Evolutionary conservation across 2,888 invertebrate species (phyloP).

Genomic region (Pedicia rivosa): DNA sequence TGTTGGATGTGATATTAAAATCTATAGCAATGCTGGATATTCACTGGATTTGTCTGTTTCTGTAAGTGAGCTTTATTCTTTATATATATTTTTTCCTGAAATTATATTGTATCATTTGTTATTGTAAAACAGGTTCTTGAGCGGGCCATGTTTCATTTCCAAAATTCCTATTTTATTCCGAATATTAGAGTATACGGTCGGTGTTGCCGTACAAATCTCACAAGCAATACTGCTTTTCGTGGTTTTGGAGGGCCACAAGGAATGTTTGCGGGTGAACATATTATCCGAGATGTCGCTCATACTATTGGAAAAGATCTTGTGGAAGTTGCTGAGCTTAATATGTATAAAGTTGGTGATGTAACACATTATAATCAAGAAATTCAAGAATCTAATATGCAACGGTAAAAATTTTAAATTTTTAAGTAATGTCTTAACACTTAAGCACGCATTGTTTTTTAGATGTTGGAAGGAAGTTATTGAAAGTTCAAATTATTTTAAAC

Average conservation of each 20-base stretch:
- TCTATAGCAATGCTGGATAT: constrained; percentile 73
- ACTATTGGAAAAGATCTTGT: constrained; percentile 45
- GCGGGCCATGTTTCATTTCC: constrained; percentile 67
- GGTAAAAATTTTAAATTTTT: too few species aligned
- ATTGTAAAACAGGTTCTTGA: too few species aligned
- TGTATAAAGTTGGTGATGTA: constrained; percentile 59
- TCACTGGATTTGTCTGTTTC: constrained; percentile 64
- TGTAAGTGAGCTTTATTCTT: too few species aligned
- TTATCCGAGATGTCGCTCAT: constrained; percentile 59
- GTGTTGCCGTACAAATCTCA: constrained; percentile 74
- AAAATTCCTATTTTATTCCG: constrained; percentile 70
- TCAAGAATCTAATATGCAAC: constrained; percentile 56
- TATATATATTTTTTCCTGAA: too few species aligned
- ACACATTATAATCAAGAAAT: constrained; percentile 67
- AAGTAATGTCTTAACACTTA: too few species aligned
- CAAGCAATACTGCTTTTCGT: constrained; percentile 86
- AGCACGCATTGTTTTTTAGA: too few species aligned
- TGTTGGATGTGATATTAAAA: constrained; percentile 49
- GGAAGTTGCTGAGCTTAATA: constrained; percentile 53
- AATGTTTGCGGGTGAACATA: constrained; percentile 70
- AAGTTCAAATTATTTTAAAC: constrained; percentile 44
- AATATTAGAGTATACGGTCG: constrained; percentile 52
- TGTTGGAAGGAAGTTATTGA: constrained; percentile 69
- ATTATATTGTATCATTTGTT: too few species aligned
- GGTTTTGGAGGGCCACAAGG: constrained; percentile 88